phyloP scores from a whole-genome alignment of 2,888 invertebrate species.

The Eilema depressum region DNA sequence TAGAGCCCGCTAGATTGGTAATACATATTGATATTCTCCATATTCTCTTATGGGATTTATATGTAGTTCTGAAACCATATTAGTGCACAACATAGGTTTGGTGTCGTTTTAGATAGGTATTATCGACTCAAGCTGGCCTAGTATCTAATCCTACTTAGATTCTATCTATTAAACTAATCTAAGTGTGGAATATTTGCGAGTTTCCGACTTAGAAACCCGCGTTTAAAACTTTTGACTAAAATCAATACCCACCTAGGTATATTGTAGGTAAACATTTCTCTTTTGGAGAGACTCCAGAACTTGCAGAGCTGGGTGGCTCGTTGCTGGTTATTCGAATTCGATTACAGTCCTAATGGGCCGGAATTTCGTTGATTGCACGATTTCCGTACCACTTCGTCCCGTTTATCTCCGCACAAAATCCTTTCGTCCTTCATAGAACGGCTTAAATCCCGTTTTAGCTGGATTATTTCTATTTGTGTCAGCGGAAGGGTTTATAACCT shows the following conservation, averaged over 20 bases:
- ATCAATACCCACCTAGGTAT: too few relatives aligned
- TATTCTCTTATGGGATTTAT: background rate
- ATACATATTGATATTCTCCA: too few relatives aligned
- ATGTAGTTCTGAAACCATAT: background rate
- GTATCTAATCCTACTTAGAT: background rate
- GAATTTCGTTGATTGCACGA: constrained; percentile 64
- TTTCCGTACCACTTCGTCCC: constrained; percentile 58
- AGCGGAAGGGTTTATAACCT: constrained; percentile 42
- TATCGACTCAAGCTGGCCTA: background rate
- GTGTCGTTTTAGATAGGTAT: background rate
- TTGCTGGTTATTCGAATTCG: constrained; percentile 27
- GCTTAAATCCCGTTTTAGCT: constrained; percentile 39
- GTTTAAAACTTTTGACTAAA: background rate
- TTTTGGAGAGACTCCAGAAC: background rate
- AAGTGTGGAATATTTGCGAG: background rate
- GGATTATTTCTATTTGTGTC: constrained; percentile 49
- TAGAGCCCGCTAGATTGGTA: background rate
- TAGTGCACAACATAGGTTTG: too few relatives aligned
- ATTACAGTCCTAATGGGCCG: constrained; percentile 54
- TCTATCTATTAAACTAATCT: too few relatives aligned
- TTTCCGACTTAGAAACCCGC: background rate
- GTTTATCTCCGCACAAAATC: constrained; percentile 50
- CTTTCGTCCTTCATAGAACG: constrained; percentile 48
- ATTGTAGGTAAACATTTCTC: background rate
- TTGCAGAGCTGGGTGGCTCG: background rate